Evolutionary conservation across 2,888 invertebrate species (phyloP).

Genomic region (Globia sparganii): DNA sequence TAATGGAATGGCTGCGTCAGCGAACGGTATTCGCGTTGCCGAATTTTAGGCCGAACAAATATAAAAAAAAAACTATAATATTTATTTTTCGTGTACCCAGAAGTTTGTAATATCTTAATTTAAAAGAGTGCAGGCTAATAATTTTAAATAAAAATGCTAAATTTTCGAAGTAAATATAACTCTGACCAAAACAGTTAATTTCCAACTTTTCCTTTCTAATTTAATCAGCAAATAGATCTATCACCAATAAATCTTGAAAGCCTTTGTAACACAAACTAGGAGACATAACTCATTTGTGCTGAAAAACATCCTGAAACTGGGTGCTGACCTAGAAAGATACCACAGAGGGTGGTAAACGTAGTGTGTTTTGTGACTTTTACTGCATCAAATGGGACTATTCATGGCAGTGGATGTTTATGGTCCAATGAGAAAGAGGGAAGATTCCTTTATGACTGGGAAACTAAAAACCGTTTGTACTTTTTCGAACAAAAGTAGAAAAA

Average conservation of each 20-base stretch:
- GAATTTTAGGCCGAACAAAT: too few species aligned
- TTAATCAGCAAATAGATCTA: slow-evolving; percentile 51
- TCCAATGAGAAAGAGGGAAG: background rate
- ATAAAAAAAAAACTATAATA: too few species aligned
- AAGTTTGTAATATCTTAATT: too few species aligned
- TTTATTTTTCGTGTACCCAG: too few species aligned
- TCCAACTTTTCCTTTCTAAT: slow-evolving; percentile 19
- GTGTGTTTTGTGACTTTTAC: slow-evolving; percentile 3
- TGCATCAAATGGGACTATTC: background rate
- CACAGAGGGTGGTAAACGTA: slow-evolving; percentile 41
- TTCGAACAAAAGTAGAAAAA: background rate
- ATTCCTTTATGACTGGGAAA: background rate
- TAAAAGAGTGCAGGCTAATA: too few species aligned
- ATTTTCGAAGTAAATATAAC: background rate
- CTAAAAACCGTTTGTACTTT: background rate
- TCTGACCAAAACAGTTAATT: slow-evolving; percentile 16
- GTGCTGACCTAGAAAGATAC: slow-evolving; percentile 82
- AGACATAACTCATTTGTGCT: slow-evolving; percentile 80
- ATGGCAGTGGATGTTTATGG: background rate
- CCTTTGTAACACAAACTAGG: slow-evolving; percentile 54
- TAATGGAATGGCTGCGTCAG: too few species aligned
- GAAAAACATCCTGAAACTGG: slow-evolving; percentile 79
- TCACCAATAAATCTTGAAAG: slow-evolving; percentile 52
- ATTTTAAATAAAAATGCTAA: background rate
- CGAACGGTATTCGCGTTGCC: too few species aligned